Evolutionary conservation across 2,113 vertebrate species (phyloP), one percentile per base, ranked within the genome.

Genomic region (Antigone vipio): DNA sequence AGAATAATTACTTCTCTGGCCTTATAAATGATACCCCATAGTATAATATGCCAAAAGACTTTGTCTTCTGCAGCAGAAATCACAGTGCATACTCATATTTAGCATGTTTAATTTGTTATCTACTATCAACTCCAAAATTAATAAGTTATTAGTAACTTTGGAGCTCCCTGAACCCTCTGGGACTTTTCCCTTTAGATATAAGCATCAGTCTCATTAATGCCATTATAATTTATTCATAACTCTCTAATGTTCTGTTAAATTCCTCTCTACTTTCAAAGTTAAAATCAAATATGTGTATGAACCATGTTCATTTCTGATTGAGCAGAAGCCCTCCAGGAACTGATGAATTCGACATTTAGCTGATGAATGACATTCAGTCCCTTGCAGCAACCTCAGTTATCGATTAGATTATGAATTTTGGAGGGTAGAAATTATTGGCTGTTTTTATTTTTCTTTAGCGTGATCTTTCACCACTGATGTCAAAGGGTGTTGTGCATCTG

Each of bases 201-300:
- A 80, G 42, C 64, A 76, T 88, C 74, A 68, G 55, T 17, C 53
- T 96, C 85, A 93, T 96, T 96, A 96, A 94, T 93, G 42, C 12
- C 42, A 67, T 93, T 74, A 77, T 92, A 95, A 97, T 95, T 96
- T 96, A 95, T 96, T 97, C 93, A 95, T 96, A 78, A 83, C 21
- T 93, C 29, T 75, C 89, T 96, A 93, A 94, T 93, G 74, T 93
- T 96, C 93, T 96, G 78, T 88, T 94, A 95, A 96, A 96, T 86
- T 95, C 58, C 50, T 73, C 71, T 92, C 55, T 66, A 86, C 22
- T 73, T 92, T 94, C 78, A 74, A 90, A 95, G 75, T 71, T 67
- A 90, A 88, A 74, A 90, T 92, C 85, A 93, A 95, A 93, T 96
- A 77, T 38, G 29, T 92, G 85, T 92, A 74, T 32, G 85, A 95